Percentiles rank a stretch among this genome's conserved stretches.
Evolutionary conservation across 2,113 vertebrate species (phyloP).

Genomic region (Anhinga anhinga): DNA sequence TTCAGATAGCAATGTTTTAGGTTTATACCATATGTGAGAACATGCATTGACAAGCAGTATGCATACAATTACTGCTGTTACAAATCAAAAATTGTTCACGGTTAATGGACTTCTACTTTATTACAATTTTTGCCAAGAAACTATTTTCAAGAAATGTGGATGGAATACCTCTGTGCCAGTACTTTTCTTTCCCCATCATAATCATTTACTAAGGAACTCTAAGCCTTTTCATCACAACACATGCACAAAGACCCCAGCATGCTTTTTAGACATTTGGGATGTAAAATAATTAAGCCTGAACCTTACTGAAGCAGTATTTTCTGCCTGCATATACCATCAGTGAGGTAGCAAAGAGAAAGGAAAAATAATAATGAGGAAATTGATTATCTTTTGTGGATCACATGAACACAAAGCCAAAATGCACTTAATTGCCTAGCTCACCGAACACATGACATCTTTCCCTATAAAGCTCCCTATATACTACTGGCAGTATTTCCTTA

Average conservation of each 20-base stretch:
- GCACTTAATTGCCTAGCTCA: conserved; percentile 11
- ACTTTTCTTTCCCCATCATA: background rate
- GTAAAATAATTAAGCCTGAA: conserved; percentile 19
- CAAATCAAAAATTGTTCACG: background rate
- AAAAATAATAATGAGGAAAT: background rate
- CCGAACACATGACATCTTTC: background rate
- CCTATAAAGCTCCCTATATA: background rate
- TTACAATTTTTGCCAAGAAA: background rate
- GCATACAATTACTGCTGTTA: background rate
- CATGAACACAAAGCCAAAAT: conserved; percentile 35
- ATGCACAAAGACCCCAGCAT: background rate
- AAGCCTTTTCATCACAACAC: background rate
- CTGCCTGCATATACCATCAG: background rate
- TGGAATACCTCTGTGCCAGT: background rate
- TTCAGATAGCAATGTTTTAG: background rate
- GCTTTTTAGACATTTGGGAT: background rate
- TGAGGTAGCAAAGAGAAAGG: conserved; percentile 37
- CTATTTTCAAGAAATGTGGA: background rate
- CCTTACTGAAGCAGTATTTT: background rate
- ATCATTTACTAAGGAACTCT: background rate
- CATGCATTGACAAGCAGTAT: conserved; percentile 2
- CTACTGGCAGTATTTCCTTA: conserved; percentile 33
- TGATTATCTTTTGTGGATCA: conserved; percentile 44
- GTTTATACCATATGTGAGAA: conserved; percentile 38
- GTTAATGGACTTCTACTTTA: background rate